Evolutionary conservation across 2,888 invertebrate genomes (phyloP).

Genomic region (Diaphora mendica): DNA sequence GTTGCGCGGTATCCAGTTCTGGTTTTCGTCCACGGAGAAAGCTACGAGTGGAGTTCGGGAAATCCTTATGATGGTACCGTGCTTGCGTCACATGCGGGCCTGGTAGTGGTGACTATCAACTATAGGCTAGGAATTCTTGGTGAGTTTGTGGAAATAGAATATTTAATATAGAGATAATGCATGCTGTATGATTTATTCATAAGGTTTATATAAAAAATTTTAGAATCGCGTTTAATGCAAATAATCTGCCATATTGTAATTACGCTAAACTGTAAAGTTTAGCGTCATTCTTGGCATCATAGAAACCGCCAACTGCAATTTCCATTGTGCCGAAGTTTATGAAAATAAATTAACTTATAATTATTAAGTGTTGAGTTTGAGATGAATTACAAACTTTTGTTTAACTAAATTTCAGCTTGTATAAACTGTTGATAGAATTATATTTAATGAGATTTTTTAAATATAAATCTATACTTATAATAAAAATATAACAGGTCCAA

Average conservation of each 20-base stretch:
- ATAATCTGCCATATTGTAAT: not conserved
- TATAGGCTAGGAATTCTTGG: conserved; percentile 92
- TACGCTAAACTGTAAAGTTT: no score
- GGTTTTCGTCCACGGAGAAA: conserved; percentile 97
- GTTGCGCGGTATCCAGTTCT: conserved; percentile 93
- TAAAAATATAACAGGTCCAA: no score
- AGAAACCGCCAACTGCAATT: not conserved
- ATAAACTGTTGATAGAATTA: not conserved
- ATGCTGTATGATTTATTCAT: not conserved
- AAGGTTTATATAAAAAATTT: not conserved
- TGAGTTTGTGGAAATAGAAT: conserved; percentile 75
- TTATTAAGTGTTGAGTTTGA: not conserved
- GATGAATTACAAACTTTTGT: not conserved
- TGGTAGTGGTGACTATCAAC: conserved; percentile 95
- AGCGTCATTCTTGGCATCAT: not conserved
- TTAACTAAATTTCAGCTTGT: not conserved
- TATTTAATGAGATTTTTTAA: no score
- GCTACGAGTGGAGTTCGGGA: conserved; percentile 99
- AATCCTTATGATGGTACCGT: conserved; percentile 99
- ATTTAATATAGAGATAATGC: not conserved
- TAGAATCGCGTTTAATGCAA: not conserved
- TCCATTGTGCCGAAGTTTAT: not conserved
- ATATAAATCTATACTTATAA: no score
- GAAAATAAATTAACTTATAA: not conserved
- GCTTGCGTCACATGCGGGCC: conserved; percentile 96